A percentile compares a stretch with the other conserved stretches of the same genome.
Conservation (phyloP, 2,888 invertebrate species). For the Fragum whitleyi region DNA sequence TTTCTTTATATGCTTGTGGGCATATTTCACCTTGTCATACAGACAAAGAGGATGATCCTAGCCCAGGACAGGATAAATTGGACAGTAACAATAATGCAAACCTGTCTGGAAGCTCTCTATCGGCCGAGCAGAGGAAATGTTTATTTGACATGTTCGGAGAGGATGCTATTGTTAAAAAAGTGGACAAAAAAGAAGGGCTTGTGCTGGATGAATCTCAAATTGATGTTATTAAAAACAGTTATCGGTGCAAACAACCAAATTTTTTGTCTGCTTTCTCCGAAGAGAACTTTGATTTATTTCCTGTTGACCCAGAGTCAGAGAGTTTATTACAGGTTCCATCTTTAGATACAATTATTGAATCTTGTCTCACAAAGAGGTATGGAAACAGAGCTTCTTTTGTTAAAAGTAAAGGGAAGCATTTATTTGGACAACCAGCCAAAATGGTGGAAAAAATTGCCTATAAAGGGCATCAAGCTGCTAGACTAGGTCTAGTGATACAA, state of each 20-base stretch:
- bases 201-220: slow-evolving; percentile 25
- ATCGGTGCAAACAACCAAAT: slow-evolving; percentile 43
- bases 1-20: slow-evolving; percentile 23
- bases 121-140: slow-evolving; percentile 21
- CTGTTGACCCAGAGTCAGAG: slow-evolving; percentile 30
- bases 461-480: slow-evolving; percentile 51
- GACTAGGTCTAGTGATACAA: slow-evolving; percentile 34
- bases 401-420: slow-evolving; percentile 34
- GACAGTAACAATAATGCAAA: neutral
- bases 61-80: neutral
- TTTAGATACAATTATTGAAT: slow-evolving; percentile 42
- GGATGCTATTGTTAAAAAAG: slow-evolving; percentile 23
- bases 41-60: neutral
- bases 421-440: slow-evolving; percentile 43
- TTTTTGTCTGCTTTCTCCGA: slow-evolving; percentile 39
- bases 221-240: slow-evolving; percentile 29
- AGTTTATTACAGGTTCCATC: slow-evolving; percentile 45
- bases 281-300: slow-evolving; percentile 22
- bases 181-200: slow-evolving; percentile 5
- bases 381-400: slow-evolving; percentile 45
- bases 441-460: slow-evolving; percentile 46
- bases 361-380: slow-evolving; percentile 34
- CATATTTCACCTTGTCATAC: neutral
- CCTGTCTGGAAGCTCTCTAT: neutral
- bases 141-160: slow-evolving; percentile 40